phyloP scores from a whole-genome alignment of 2,888 invertebrate species.

The Dione vanillae region DNA sequence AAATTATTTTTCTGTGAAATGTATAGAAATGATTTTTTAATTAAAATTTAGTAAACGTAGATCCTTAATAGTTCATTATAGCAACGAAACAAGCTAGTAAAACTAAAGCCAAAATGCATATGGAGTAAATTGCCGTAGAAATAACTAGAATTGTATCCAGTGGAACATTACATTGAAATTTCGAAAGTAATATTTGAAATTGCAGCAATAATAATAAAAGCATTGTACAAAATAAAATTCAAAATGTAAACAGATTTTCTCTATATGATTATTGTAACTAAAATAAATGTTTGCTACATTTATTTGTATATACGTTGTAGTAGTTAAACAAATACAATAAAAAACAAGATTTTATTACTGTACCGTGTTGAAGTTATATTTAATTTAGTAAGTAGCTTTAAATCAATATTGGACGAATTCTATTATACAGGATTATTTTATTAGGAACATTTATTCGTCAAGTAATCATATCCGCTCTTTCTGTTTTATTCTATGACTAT shows the following conservation, averaged over 20 bases:
- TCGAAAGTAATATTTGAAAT: conserved; percentile 24
- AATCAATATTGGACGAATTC: no score
- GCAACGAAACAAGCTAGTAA: conserved; percentile 40
- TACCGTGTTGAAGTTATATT: no score
- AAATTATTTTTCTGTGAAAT: no score
- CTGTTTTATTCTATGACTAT: no score
- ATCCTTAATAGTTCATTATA: background rate
- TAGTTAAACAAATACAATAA: no score
- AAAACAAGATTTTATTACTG: no score
- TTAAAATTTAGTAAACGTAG: no score
- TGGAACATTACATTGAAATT: conserved; percentile 31
- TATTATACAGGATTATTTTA: no score
- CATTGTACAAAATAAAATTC: conserved; percentile 10
- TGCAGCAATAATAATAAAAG: conserved; percentile 22
- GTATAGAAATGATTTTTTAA: no score
- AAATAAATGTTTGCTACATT: background rate
- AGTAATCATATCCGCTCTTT: no score
- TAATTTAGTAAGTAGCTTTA: no score
- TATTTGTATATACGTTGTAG: background rate
- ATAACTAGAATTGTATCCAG: conserved; percentile 50
- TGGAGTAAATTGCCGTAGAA: conserved; percentile 44
- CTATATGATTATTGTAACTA: background rate
- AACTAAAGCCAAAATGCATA: conserved; percentile 43
- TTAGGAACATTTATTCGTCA: no score
- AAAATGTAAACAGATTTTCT: conserved; percentile 25